phyloP scores from a whole-genome alignment of 2,888 invertebrate genomes.

The Callyntrura guangdongensis region DNA sequence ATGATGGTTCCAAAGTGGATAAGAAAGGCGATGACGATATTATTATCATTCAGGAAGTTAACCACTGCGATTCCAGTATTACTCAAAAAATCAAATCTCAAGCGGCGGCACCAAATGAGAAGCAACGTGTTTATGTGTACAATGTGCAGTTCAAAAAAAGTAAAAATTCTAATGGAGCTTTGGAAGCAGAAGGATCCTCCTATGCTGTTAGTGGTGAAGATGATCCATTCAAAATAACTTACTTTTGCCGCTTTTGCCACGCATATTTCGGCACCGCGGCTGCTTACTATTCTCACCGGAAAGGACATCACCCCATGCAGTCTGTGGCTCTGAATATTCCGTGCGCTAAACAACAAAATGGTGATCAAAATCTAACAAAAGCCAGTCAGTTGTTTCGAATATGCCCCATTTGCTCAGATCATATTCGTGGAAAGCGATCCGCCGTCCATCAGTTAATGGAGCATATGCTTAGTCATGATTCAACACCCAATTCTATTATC shows the following conservation, averaged over 20 bases:
- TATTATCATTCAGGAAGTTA: too few species aligned
- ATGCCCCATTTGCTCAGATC: background rate
- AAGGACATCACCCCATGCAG: background rate
- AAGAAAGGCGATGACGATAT: too few species aligned
- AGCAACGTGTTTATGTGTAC: too few species aligned
- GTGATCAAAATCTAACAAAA: background rate
- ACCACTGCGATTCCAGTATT: too few species aligned
- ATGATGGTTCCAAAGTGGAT: too few species aligned
- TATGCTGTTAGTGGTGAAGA: background rate
- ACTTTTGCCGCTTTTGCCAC: background rate
- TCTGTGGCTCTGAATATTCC: constrained; percentile 7
- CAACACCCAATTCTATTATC: background rate
- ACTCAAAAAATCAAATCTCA: too few species aligned
- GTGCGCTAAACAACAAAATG: too few species aligned
- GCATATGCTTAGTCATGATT: constrained; percentile 15
- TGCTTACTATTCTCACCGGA: background rate
- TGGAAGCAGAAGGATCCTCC: background rate
- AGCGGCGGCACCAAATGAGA: too few species aligned
- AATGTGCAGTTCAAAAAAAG: too few species aligned
- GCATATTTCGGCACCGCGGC: background rate
- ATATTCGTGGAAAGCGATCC: background rate
- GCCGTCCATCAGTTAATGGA: background rate
- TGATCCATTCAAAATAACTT: too few species aligned
- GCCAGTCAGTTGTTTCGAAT: too few species aligned
- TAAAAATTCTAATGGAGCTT: too few species aligned